These are phyloP conservation scores for Crypturellus undulatus DNA, from an alignment of 2,113 vertebrate genomes.

Conservation along the genomic window DNA sequence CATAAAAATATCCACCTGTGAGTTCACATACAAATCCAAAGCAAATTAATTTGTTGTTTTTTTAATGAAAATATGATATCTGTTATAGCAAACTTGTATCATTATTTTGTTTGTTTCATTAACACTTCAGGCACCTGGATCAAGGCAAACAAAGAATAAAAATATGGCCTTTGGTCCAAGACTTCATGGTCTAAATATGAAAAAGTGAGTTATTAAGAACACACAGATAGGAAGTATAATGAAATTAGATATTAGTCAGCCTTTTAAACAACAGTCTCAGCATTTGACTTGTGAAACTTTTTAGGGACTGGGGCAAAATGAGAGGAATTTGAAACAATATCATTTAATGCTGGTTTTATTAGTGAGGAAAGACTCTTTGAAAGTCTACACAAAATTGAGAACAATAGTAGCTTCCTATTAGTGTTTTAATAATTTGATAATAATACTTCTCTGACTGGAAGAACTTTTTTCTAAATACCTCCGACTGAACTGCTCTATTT, in stretches of 20 bases:
- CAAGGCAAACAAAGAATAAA: not conserved
- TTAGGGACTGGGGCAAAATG: not conserved
- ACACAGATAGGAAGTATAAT: not conserved
- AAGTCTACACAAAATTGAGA: not conserved
- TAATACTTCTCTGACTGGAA: not conserved
- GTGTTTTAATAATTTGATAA: not conserved
- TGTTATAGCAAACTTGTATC: not conserved
- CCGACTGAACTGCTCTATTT: not conserved
- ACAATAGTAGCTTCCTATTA: not conserved
- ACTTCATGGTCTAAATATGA: not conserved
- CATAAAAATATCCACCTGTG: not conserved
- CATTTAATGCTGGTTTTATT: not conserved
- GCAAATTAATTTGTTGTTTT: not conserved
- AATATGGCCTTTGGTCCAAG: not conserved
- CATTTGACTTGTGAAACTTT: not conserved
- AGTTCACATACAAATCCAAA: not conserved
- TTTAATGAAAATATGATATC: not conserved
- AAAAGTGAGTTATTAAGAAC: not conserved
- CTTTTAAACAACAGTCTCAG: not conserved
- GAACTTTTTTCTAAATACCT: not conserved
- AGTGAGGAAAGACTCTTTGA: not conserved
- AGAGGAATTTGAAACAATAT: not conserved
- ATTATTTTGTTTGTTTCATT: not conserved
- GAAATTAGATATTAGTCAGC: constrained; percentile 3
- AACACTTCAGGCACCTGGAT: not conserved